These are phyloP conservation scores for Saxicola maurus DNA, from an alignment of 2,797 vertebrate genomes.

Conservation along the genomic window DNA sequence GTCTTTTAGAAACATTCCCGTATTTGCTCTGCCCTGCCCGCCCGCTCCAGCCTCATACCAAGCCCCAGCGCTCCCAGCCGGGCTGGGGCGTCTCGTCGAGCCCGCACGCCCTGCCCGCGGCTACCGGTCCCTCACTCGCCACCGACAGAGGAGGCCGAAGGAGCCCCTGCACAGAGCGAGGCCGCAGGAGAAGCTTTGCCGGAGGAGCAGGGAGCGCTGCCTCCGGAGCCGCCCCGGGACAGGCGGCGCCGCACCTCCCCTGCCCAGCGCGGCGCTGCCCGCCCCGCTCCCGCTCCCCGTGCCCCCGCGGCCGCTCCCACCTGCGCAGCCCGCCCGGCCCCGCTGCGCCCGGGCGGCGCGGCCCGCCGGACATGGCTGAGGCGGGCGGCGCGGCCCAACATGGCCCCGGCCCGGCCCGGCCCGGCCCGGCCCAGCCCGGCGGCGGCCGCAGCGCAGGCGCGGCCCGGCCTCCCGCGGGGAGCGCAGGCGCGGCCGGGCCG, in stretches of 20 bases:
- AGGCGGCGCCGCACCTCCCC: background rate
- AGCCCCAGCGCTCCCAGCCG: fast-evolving
- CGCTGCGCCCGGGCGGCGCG: background rate
- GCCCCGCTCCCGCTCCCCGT: no score
- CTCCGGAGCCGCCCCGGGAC: background rate
- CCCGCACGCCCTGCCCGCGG: background rate
- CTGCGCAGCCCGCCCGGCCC: background rate
- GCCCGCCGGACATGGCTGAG: background rate
- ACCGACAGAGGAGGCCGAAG: fast-evolving
- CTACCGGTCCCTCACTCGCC: background rate
- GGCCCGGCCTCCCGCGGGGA: background rate
- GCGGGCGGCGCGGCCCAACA: no score
- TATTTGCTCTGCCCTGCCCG: fast-evolving
- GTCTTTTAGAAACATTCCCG: background rate
- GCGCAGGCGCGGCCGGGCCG: background rate
- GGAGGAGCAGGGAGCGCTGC: background rate
- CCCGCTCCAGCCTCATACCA: background rate
- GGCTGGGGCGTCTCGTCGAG: fast-evolving
- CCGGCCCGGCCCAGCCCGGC: background rate
- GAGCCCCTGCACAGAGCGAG: background rate
- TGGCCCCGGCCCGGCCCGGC: background rate
- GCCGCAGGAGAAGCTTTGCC: fast-evolving
- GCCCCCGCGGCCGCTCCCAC: background rate
- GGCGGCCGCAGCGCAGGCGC: background rate
- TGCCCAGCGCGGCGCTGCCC: background rate